Evolutionary conservation across 2,888 invertebrate genomes (phyloP), one percentile per base, ranked within the genome.

Genomic region (Watsonalla binaria): DNA sequence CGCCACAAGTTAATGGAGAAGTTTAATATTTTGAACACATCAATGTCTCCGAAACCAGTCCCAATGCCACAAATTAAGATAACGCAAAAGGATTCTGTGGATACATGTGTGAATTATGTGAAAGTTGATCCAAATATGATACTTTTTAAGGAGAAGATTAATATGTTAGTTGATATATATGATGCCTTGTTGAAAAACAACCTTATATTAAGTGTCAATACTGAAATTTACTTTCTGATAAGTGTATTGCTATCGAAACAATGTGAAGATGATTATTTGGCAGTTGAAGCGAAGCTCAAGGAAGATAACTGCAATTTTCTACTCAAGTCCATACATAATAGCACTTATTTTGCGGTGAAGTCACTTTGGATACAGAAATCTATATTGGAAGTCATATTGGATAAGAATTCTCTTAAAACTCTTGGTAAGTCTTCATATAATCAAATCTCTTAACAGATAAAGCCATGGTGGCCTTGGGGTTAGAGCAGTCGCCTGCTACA

Each of bases 341-440:
- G 95, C 66, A 92, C 96, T 5, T 96, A 95, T 84, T 97, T 97
- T 86, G 93, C 96, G 24, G 84, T 93, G 0, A 90, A 91, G 54
- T 92, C 94, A 0, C 80, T 97, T 35, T 92, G 93, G 75, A 84
- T 90, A 34, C 92, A 94, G 62, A 80, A 88, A 46, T 74, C 83
- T n/a, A 68, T 93, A 11, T 71, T 96, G 6, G 84, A 91, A 58
- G 84, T 92, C 11, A 75, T 86, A 33, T 79, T 94, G 51, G 95
- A 95, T 46, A 92, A 92, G 72, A 87, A 91, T 15, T 94, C 95
- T 0, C 76, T 97, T 42, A 93, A 93, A 64, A 91, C 70, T 6
- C 59, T 77, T 33, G 77, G 77, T 77, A 55, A 61, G 76, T 57
- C 6, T 48, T 34, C 6, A 9, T 6, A 13, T 5, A 4, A 37